Conservation (phyloP, 2,888 invertebrate species). For the Scaptomyza tumidula region DNA sequence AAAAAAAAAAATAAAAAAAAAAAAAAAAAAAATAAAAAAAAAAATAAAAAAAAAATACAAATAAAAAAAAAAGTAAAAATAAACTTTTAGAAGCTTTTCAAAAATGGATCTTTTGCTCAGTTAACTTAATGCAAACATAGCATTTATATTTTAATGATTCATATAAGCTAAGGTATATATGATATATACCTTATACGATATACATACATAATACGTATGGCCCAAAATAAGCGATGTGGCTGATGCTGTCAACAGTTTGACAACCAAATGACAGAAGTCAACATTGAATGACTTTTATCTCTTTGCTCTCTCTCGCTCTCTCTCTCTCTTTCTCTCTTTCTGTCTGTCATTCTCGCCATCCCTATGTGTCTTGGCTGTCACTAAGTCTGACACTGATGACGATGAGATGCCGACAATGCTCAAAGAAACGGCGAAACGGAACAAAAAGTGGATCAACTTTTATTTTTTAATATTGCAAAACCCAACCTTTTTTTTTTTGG, state of each 20-base stretch:
- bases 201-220: too few species aligned
- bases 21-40: too few species aligned
- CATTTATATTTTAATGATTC: too few species aligned
- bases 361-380: background rate
- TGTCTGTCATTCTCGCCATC: background rate
- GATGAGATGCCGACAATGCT: background rate
- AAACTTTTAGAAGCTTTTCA: too few species aligned
- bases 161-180: too few species aligned
- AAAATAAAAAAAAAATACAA: too few species aligned
- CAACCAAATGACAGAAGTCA: constrained; percentile 44
- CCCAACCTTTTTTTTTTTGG: background rate
- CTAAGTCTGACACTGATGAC: constrained; percentile 1
- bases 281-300: constrained; percentile 30
- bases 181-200: too few species aligned
- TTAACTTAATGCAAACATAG: too few species aligned
- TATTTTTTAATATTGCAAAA: background rate
- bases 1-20: too few species aligned
- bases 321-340: constrained; percentile 6
- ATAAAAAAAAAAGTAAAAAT: too few species aligned
- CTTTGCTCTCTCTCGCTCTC: constrained; percentile 18
- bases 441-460: constrained; percentile 1
- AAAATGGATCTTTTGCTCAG: too few species aligned
- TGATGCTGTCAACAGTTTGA: constrained; percentile 51
- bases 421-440: background rate
- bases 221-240: constrained; percentile 6